A percentile compares a stretch with the other conserved stretches of the same genome.
phyloP scores from a whole-genome alignment of 2,113 vertebrate species.

The Grantiella picta region DNA sequence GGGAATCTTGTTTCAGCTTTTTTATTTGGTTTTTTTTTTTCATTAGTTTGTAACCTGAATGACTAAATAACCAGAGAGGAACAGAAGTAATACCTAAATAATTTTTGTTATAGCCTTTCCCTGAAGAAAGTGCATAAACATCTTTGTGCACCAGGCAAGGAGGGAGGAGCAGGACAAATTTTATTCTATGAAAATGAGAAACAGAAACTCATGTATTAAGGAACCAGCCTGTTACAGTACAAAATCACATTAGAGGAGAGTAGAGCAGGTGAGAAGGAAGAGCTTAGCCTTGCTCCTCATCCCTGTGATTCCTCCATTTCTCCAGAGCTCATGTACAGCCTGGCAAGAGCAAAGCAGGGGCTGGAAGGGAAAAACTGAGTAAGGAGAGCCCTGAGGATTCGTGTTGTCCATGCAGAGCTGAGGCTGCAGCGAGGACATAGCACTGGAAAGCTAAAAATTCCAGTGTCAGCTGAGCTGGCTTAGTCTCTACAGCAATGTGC shows the following conservation, averaged over 20 bases:
- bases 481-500: conserved; percentile 32
- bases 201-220: not conserved
- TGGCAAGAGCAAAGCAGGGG: not conserved
- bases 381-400: not conserved
- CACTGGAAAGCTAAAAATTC: conserved; percentile 32
- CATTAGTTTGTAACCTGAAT: not conserved
- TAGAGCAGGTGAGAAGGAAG: not conserved
- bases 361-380: not conserved
- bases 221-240: not conserved
- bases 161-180: not conserved
- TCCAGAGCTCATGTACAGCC: not conserved
- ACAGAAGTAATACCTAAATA: not conserved
- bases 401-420: not conserved
- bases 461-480: conserved; percentile 44
- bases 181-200: not conserved
- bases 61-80: not conserved
- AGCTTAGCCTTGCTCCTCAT: not conserved
- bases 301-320: not conserved
- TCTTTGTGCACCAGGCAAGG: not conserved
- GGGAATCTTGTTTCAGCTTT: not conserved
- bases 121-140: not conserved
- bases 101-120: not conserved
- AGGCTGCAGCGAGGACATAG: not conserved
- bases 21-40: too few species aligned
- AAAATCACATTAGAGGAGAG: not conserved